phyloP scores from a whole-genome alignment of 2,113 vertebrate species.

The Lontra canadensis region DNA sequence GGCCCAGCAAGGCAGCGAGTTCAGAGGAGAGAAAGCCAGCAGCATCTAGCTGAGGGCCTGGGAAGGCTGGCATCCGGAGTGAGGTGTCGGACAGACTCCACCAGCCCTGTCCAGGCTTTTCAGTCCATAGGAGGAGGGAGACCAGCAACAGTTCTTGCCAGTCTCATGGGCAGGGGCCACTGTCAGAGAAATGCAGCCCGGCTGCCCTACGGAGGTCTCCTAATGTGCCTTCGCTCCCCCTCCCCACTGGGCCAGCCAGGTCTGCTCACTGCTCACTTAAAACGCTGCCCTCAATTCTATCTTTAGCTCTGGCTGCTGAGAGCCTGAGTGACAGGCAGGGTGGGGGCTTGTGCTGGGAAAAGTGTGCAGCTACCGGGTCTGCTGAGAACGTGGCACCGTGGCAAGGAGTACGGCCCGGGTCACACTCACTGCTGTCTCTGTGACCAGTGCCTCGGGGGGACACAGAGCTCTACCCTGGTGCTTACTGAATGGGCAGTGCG shows the following conservation, averaged over 20 bases:
- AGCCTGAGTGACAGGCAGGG: slow-evolving; percentile 70
- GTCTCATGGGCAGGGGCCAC: not conserved
- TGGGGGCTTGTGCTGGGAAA: slow-evolving; percentile 56
- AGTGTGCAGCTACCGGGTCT: slow-evolving; percentile 35
- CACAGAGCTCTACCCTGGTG: not conserved
- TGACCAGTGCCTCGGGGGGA: not conserved
- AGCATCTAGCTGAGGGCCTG: not conserved
- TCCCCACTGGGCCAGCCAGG: slow-evolving; percentile 46
- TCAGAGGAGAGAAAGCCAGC: not conserved
- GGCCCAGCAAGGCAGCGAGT: not conserved
- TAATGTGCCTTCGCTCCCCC: not conserved
- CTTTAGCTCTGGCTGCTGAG: slow-evolving; percentile 72
- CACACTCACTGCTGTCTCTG: not conserved
- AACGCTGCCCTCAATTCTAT: slow-evolving; percentile 69
- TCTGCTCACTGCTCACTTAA: slow-evolving; percentile 47
- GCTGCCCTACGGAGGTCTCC: not conserved
- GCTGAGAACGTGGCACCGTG: not conserved
- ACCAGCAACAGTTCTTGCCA: not conserved
- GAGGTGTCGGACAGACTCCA: not conserved
- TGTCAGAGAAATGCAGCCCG: not conserved
- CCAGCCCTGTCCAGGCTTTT: not conserved
- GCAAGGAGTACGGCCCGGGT: not conserved
- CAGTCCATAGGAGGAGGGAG: not conserved
- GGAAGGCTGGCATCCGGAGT: not conserved
- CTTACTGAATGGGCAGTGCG: not conserved